Base-by-base conservation (phyloP, 2,888 invertebrate species). In the Mimumesa dahlbomi region DNA sequence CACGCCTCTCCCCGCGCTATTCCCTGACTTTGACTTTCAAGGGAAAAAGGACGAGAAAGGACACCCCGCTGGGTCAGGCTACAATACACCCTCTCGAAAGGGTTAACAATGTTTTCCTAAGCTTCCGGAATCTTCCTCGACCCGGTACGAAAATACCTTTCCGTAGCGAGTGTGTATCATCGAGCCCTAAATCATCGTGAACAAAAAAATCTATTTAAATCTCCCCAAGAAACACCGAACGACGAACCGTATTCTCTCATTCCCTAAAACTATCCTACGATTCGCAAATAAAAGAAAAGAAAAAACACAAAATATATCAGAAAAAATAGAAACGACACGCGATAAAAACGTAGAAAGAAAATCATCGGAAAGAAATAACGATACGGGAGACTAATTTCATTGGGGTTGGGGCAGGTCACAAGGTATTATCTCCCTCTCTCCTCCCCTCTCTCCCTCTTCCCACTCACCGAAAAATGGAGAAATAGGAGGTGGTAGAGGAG, bases 331-430 rank as follows among this genome's bases (percentile, higher is more conserved):
- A 4, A 2, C 7, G 4, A 11, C 0, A 5, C 25, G 25, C 7
- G 4, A 18, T 13, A 43, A 21, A 21, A 36, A 11, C 19, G 18
- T 7, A 6, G 1, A 16, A 22, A 59, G 18, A 57, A 14, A 21
- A 45, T 21, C 21, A 3, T 1, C 9, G 22, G 42, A 48, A 45
- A 48, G 49, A 50, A 36, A 13, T 21, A 5, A 34, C 18, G 75
- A 70, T 75, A 78, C 49, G 53, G 38, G 61, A 53, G 45, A 45
- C 64, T 81, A 80, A 85, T 84, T 85, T 83, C 61, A 79, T 81
- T 77, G 82, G 81, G 83, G 80, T 85, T 87, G 87, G 79, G 85
- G 86, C 85, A 85, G 85, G 87, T 86, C 86, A 84, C 77, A 82
- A 77, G 79, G 53, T 71, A 73, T 73, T 79, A 75, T 79, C 77